Percentiles rank a stretch among this genome's conserved stretches.
Conservation (phyloP, 2,797 vertebrate genomes). For the Cetoscarus ocellatus region DNA sequence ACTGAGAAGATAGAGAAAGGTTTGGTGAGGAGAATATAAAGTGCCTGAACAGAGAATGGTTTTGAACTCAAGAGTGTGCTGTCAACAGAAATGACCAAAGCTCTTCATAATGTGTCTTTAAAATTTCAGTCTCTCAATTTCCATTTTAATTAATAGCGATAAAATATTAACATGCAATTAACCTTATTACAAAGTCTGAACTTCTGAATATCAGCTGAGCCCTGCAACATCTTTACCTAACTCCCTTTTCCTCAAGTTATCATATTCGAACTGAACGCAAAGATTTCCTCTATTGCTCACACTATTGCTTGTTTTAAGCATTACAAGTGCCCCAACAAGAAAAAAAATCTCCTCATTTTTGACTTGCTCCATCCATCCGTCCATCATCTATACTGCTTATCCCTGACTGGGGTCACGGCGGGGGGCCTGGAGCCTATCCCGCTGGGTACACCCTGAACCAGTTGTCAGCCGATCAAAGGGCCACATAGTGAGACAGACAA, state of each 20-base stretch:
- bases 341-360: too few species aligned
- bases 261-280: not conserved
- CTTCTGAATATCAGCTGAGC: not conserved
- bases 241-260: not conserved
- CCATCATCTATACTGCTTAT: too few species aligned
- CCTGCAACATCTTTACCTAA: not conserved
- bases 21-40: slow-evolving; percentile 25
- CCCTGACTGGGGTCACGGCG: too few species aligned
- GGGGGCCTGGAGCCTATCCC: too few species aligned
- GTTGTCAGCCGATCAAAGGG: too few species aligned
- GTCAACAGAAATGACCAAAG: slow-evolving; percentile 4
- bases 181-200: not conserved
- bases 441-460: too few species aligned
- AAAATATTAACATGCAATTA: not conserved
- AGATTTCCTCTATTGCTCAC: too few species aligned
- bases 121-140: slow-evolving; percentile 6
- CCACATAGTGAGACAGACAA: too few species aligned
- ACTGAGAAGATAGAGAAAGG: slow-evolving; percentile 1
- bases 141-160: slow-evolving; percentile 4
- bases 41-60: slow-evolving; percentile 7
- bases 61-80: slow-evolving; percentile 22
- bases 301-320: too few species aligned
- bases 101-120: slow-evolving; percentile 1
- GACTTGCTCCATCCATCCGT: too few species aligned
- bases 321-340: too few species aligned